phyloP scores from a whole-genome alignment of 1,140 invertebrate species.

The Scaptodrosophila lebanonensis region DNA sequence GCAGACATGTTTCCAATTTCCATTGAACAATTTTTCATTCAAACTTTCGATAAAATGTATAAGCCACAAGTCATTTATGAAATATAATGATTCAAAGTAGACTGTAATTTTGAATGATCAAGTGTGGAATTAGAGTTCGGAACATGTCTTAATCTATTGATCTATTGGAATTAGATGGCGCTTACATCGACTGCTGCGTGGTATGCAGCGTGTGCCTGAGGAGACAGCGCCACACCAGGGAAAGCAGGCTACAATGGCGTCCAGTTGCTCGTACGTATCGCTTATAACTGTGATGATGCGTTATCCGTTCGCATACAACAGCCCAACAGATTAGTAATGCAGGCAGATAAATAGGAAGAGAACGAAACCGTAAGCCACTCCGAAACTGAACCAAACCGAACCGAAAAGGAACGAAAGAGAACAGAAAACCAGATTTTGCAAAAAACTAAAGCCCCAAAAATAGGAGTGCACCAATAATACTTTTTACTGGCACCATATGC shows the following conservation, averaged over 20 bases:
- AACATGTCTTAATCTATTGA: background rate
- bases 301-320: slow-evolving; percentile 27
- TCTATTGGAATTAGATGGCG: slow-evolving; percentile 10
- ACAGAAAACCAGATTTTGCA: slow-evolving; percentile 29
- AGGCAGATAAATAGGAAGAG: slow-evolving; percentile 45
- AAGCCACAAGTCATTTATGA: no score
- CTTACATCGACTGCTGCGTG: slow-evolving; percentile 77
- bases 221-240: slow-evolving; percentile 81
- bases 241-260: slow-evolving; percentile 83
- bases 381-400: slow-evolving; percentile 38
- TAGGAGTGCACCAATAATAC: slow-evolving; percentile 30
- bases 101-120: no score
- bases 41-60: no score
- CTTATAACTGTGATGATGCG: slow-evolving; percentile 63
- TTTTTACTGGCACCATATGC: slow-evolving; percentile 44
- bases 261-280: slow-evolving; percentile 84
- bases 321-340: slow-evolving; percentile 33
- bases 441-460: slow-evolving; percentile 43
- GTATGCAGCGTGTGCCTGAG: slow-evolving; percentile 73
- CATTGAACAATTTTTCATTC: no score
- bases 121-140: no score
- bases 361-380: slow-evolving; percentile 62
- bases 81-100: no score
- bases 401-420: slow-evolving; percentile 31
- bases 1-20: no score